These are phyloP conservation scores for Phaetusa simplex DNA, from an alignment of 2,113 vertebrate species.

Conservation along the genomic window DNA sequence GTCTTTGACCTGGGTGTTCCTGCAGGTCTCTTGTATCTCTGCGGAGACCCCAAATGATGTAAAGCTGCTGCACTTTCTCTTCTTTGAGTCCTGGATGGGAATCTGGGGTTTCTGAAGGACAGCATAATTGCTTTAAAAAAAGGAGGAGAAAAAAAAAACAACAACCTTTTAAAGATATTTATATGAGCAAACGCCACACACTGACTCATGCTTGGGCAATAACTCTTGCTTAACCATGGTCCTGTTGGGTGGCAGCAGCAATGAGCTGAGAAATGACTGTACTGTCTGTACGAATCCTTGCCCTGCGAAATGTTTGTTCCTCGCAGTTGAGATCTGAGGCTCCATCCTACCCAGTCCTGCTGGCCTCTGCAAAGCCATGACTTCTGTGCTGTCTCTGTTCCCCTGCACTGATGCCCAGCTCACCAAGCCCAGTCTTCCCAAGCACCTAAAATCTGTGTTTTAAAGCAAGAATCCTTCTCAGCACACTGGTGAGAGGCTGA, in stretches of 20 bases:
- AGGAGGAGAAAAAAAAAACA: no score
- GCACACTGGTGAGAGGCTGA: fast-evolving
- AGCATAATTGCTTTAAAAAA: not conserved
- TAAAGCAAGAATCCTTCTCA: not conserved
- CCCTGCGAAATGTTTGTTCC: fast-evolving
- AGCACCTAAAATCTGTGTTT: no score
- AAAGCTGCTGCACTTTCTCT: not conserved
- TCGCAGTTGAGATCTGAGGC: fast-evolving
- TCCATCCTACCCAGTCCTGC: not conserved
- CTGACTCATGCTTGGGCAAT: not conserved
- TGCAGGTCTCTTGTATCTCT: not conserved
- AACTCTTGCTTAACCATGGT: not conserved
- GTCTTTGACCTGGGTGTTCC: not conserved
- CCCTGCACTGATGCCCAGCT: fast-evolving
- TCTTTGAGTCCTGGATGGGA: not conserved
- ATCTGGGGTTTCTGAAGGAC: not conserved
- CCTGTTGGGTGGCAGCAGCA: not conserved
- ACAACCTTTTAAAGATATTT: not conserved
- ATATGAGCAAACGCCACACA: fast-evolving
- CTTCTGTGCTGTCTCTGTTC: not conserved
- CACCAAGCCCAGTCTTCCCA: not conserved
- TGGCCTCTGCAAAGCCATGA: not conserved
- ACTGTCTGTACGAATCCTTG: fast-evolving
- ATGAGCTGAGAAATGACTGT: not conserved
- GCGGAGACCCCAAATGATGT: not conserved